Evolutionary conservation across 2,888 invertebrate species (phyloP).

Genomic region (Acleris sparsana): DNA sequence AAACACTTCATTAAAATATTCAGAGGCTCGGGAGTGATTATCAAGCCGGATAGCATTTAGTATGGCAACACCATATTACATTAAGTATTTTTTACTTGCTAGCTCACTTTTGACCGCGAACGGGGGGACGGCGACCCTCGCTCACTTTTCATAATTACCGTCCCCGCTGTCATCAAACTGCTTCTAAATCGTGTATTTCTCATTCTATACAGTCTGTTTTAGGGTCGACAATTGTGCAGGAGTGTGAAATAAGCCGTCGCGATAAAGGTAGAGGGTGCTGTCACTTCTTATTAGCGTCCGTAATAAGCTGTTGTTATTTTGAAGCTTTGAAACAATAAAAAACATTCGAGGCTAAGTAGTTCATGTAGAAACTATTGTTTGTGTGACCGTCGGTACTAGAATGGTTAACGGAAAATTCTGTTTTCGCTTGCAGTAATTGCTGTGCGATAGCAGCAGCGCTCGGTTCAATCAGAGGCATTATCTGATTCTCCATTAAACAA

Average conservation of each 20-base stretch:
- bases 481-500: too few species aligned
- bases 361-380: too few species aligned
- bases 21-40: conserved; percentile 72
- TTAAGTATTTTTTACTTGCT: conserved; percentile 62
- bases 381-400: too few species aligned
- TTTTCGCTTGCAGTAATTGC: too few species aligned
- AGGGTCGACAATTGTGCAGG: conserved; percentile 55
- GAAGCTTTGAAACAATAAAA: not conserved
- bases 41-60: conserved; percentile 69
- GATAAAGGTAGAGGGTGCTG: conserved; percentile 53
- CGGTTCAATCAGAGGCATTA: too few species aligned
- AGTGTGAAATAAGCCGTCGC: conserved; percentile 55
- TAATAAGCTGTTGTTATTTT: conserved; percentile 49
- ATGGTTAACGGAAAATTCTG: too few species aligned
- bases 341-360: too few species aligned
- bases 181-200: conserved; percentile 61
- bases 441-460: too few species aligned
- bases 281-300: conserved; percentile 67
- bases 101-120: conserved; percentile 63
- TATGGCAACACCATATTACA: conserved; percentile 68
- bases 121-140: conserved; percentile 38
- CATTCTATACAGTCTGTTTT: conserved; percentile 53
- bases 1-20: conserved; percentile 75
- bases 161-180: conserved; percentile 60
- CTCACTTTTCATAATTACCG: conserved; percentile 70